Base-by-base conservation (phyloP, 2,888 invertebrate genomes). In the Halocaridina rubra region DNA sequence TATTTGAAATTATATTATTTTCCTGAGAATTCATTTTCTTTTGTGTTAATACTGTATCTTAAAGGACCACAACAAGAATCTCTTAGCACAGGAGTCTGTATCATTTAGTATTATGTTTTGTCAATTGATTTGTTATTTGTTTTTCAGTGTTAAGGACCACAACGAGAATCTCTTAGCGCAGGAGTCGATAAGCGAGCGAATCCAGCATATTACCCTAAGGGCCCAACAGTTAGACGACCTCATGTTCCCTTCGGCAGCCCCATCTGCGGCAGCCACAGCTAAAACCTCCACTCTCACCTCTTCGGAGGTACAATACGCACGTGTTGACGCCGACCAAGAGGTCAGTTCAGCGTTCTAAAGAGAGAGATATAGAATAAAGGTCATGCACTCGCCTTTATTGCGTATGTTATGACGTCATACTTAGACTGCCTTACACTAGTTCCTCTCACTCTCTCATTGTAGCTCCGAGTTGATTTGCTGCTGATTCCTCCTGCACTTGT, bases 161-260 rank as follows among this genome's bases (percentile, higher is more conserved):
- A 85, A 87, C 82, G 87, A 85, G 72, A 87, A 87, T 80, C 80
- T 82, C n/a, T 53, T 87, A 22, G 82, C 87, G 10, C 87, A 87
- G 72, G 87, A 87, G 67, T 81, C 85, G 57, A 87, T 87, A 80
- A 85, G 59, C 13, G 87, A 87, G 19, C 74, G 87, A n/a, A 87
- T 87, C 71, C 81, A 85, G 24, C 82, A 85, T 77, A 82, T 87
- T 46, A 79, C 87, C 1, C 22, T 32, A 39, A 46, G 87, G 19
- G 87, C 87, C 19, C 87, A 85, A 27, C 77, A 85, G 27, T 82
- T 87, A n/a, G 87, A 87, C 85, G 74, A 79, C 29, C 85, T 87
- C 46, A 85, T 87, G 82, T 81, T 87, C 53, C 82, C 87, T n/a
- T 59, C 77, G 7, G 64, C 74, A 19, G 29, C 32, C n/a, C 22